Percentiles rank a stretch among this genome's conserved stretches.
Evolutionary conservation across 2,888 invertebrate genomes (phyloP).

Genomic region (Erpobdella octoculata): DNA sequence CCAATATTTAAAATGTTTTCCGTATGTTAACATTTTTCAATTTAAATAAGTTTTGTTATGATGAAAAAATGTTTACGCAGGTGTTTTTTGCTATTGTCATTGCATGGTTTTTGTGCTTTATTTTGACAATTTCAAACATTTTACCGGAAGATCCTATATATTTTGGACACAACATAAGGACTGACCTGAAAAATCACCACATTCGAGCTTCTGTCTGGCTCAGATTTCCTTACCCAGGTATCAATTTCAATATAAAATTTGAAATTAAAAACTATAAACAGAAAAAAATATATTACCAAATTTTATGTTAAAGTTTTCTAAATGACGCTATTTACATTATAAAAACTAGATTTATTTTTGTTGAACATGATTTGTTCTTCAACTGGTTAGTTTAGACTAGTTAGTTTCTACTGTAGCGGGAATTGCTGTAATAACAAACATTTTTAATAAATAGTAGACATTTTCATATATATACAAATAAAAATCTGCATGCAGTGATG

Average conservation of each 20-base stretch:
- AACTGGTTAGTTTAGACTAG: too few relatives aligned
- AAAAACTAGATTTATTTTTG: neutral
- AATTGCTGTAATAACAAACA: too few relatives aligned
- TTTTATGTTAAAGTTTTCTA: neutral
- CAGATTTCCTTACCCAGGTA: conserved; percentile 56
- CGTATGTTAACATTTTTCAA: conserved; percentile 54
- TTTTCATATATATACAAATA: too few relatives aligned
- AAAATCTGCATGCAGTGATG: too few relatives aligned
- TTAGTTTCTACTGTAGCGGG: too few relatives aligned
- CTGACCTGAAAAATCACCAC: conserved; percentile 44
- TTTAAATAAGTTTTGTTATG: neutral
- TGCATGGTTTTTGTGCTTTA: conserved; percentile 46
- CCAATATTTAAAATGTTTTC: conserved; percentile 72
- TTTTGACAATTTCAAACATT: conserved; percentile 46
- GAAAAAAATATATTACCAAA: neutral
- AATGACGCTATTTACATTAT: neutral
- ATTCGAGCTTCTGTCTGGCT: conserved; percentile 48
- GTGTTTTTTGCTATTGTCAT: conserved; percentile 43
- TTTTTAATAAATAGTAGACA: too few relatives aligned
- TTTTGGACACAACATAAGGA: conserved; percentile 48
- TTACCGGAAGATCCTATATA: conserved; percentile 51
- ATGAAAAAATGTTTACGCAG: conserved; percentile 34
- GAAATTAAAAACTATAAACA: neutral
- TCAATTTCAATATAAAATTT: neutral
- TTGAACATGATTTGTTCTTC: too few relatives aligned